Evolutionary conservation across 2,113 vertebrate species (phyloP).

Genomic region (Passer domesticus): DNA sequence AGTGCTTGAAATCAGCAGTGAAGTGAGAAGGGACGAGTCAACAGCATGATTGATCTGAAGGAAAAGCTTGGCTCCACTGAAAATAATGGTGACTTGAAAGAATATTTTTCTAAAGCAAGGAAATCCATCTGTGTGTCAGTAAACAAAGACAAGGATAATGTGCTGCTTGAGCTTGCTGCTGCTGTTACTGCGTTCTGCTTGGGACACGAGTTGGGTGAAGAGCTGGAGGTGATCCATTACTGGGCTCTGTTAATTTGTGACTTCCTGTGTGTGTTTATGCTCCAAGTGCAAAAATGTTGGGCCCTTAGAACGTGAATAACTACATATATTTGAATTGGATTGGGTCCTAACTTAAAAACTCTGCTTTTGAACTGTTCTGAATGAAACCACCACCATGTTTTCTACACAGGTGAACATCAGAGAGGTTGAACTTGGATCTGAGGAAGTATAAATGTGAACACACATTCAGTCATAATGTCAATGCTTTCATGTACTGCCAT

Average conservation of each 20-base stretch:
- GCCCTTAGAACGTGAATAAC: neutral
- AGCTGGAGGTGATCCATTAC: neutral
- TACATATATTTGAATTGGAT: neutral
- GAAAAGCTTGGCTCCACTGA: constrained; percentile 69
- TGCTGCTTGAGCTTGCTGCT: neutral
- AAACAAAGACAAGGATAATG: neutral
- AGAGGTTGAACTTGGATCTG: neutral
- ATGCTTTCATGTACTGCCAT: neutral
- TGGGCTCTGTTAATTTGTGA: neutral
- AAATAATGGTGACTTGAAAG: constrained; percentile 38
- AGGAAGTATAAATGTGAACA: neutral
- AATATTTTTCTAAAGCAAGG: constrained; percentile 66
- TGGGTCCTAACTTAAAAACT: neutral
- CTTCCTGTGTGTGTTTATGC: neutral
- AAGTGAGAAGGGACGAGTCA: constrained; percentile 67
- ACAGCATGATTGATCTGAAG: constrained; percentile 71
- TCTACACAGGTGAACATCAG: neutral
- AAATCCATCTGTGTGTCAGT: neutral
- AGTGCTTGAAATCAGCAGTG: constrained; percentile 70
- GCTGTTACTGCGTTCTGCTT: neutral
- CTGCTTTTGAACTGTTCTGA: neutral
- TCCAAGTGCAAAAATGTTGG: neutral
- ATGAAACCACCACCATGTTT: neutral
- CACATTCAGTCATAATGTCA: neutral
- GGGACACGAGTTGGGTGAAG: neutral